These are phyloP conservation scores for Kryptolebias ocellatus DNA, from an alignment of 2,797 vertebrate species.

Conservation along the genomic window DNA sequence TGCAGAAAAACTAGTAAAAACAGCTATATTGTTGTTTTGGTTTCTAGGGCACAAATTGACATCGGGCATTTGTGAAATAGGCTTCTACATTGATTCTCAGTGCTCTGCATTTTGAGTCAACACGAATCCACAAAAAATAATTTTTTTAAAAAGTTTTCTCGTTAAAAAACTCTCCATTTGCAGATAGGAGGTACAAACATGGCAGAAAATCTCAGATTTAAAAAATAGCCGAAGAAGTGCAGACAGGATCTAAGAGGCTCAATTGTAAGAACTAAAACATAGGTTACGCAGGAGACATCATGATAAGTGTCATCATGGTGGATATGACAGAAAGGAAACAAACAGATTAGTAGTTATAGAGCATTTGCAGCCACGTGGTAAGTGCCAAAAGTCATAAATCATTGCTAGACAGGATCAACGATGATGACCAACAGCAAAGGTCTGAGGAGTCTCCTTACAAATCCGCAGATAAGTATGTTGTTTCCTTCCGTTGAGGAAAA, in stretches of 20 bases:
- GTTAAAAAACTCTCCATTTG: too few species aligned
- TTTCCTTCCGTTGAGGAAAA: slow-evolving; percentile 3
- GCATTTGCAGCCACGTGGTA: slow-evolving; percentile 4
- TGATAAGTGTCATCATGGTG: slow-evolving; percentile 1
- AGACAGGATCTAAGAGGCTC: slow-evolving; percentile 2
- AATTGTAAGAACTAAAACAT: slow-evolving; percentile 20
- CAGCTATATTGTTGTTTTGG: too few species aligned
- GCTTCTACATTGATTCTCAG: too few species aligned
- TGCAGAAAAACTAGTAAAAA: too few species aligned
- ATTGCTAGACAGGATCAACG: slow-evolving; percentile 20
- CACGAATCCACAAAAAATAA: too few species aligned
- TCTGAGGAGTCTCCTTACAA: background rate
- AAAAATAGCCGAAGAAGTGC: too few species aligned
- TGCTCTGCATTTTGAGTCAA: too few species aligned
- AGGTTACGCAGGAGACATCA: slow-evolving; percentile 5
- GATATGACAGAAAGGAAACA: slow-evolving; percentile 9
- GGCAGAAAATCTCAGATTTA: too few species aligned
- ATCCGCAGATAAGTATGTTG: background rate
- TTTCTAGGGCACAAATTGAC: too few species aligned
- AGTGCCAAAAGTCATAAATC: slow-evolving; percentile 22
- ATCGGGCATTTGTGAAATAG: too few species aligned
- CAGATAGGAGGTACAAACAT: too few species aligned
- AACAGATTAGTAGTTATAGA: background rate
- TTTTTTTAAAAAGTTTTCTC: too few species aligned
- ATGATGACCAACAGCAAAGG: slow-evolving; percentile 10